These are phyloP conservation scores for Papilio protenor DNA, from an alignment of 2,888 invertebrate genomes.

Conservation along the genomic window DNA sequence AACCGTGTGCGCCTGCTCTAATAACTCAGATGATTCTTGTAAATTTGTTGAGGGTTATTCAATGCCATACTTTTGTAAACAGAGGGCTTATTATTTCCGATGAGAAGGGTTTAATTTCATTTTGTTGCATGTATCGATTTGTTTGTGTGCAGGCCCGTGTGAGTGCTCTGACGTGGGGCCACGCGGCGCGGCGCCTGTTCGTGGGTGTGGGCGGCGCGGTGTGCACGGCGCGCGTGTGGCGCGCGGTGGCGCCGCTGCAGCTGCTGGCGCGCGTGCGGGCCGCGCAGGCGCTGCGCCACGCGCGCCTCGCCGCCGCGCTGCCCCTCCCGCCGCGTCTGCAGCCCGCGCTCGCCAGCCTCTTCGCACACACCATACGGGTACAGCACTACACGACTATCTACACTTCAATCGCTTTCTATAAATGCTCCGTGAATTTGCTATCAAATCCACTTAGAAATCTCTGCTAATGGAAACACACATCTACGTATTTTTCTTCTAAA, in stretches of 20 bases:
- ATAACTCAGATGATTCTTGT: too few species aligned
- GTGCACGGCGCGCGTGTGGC: conserved; percentile 97
- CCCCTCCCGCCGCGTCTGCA: conserved; percentile 95
- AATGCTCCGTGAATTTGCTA: too few species aligned
- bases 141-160: conserved; percentile 87
- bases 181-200: conserved; percentile 97
- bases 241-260: conserved; percentile 95
- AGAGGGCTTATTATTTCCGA: too few species aligned
- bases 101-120: too few species aligned
- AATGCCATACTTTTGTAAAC: too few species aligned
- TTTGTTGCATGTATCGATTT: background rate
- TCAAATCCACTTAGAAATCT: too few species aligned
- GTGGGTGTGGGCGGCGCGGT: conserved; percentile 92
- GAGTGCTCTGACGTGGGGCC: conserved; percentile 98
- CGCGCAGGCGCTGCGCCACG: conserved; percentile 89
- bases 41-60: too few species aligned
- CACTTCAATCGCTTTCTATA: too few species aligned
- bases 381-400: background rate
- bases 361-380: conserved; percentile 97
- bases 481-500: too few species aligned
- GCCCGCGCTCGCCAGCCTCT: conserved; percentile 93
- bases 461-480: too few species aligned
- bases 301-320: conserved; percentile 89
- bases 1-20: too few species aligned
- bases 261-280: conserved; percentile 93